Percentiles rank a stretch among this genome's conserved stretches.
Evolutionary conservation across 2,113 vertebrate genomes (phyloP).

Genomic region (Epinephelus lanceolatus): DNA sequence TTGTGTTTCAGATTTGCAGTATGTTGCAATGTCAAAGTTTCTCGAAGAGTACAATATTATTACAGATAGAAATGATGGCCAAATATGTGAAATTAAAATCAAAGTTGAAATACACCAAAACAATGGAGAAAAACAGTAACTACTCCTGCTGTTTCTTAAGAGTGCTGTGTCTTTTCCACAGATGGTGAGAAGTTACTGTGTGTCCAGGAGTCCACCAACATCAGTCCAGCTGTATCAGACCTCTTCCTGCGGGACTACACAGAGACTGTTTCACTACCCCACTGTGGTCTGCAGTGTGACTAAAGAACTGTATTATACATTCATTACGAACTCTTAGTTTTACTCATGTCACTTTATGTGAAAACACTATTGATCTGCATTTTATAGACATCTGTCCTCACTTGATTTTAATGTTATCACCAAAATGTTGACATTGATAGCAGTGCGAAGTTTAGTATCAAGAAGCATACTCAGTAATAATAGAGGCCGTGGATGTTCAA

Average conservation of each 20-base stretch:
- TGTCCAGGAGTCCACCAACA: background rate
- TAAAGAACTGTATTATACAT: slow-evolving; percentile 36
- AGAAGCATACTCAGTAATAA: background rate
- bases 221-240: background rate
- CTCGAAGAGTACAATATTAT: background rate
- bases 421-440: background rate
- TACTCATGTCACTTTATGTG: slow-evolving; percentile 43
- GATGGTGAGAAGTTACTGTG: slow-evolving; percentile 16
- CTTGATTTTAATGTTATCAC: background rate
- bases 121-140: background rate
- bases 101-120: background rate
- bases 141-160: background rate
- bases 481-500: background rate
- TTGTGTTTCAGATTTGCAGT: no score
- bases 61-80: background rate
- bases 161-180: slow-evolving; percentile 24
- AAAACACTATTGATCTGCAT: slow-evolving; percentile 21
- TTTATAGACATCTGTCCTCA: background rate
- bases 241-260: background rate
- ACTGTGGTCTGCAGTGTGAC: slow-evolving; percentile 1
- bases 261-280: slow-evolving; percentile 3
- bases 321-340: slow-evolving; percentile 12
- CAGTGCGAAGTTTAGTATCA: background rate
- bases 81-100: background rate
- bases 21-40: background rate